These are phyloP conservation scores for Halcyon malimbica DNA, from an alignment of 2,113 vertebrate species.

Conservation along the genomic window DNA sequence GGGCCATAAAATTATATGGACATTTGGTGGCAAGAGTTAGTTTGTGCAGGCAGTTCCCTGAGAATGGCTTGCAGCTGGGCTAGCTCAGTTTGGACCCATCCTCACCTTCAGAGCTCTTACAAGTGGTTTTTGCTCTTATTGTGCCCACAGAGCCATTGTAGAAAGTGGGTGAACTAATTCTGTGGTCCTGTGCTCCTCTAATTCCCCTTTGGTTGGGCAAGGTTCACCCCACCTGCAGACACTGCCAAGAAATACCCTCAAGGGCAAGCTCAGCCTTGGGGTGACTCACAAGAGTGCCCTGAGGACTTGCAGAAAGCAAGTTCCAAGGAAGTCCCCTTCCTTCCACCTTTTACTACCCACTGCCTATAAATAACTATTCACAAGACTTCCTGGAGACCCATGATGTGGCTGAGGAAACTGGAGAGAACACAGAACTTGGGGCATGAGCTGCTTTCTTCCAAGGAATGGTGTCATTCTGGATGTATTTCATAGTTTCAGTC, in stretches of 20 bases:
- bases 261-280: not conserved
- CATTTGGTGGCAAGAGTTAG: constrained; percentile 22
- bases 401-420: not conserved
- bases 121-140: not conserved
- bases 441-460: not conserved
- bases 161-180: not conserved
- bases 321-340: not conserved
- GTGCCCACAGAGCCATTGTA: not conserved
- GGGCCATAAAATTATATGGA: constrained; percentile 42
- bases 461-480: not conserved
- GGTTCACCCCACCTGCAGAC: not conserved
- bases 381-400: not conserved
- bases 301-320: not conserved
- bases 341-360: not conserved
- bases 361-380: not conserved
- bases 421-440: not conserved
- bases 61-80: constrained; percentile 14
- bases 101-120: not conserved
- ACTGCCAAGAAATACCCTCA: not conserved
- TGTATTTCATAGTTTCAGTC: not conserved
- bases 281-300: not conserved
- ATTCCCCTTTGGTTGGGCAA: not conserved
- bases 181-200: not conserved
- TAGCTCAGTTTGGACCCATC: not conserved
- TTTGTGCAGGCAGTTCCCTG: not conserved